Base-by-base conservation (phyloP, 2,888 invertebrate genomes). In the Cheiracanthium punctorium region DNA sequence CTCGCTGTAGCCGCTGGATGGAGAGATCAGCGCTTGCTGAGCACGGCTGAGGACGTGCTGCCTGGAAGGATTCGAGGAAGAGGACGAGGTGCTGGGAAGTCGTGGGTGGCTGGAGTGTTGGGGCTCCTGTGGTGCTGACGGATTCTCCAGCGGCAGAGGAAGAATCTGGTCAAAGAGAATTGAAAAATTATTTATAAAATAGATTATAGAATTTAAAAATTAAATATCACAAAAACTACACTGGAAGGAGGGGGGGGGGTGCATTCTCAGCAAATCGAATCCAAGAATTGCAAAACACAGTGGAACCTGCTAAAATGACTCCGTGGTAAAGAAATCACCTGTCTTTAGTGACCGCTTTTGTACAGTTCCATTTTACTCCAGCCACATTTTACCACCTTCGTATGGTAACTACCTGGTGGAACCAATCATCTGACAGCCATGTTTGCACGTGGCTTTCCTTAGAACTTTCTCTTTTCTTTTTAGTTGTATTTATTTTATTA, bases 1-100 rank as follows among this genome's bases (percentile, higher is more conserved):
- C 28, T 86, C 86, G 32, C 86, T 86, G 76, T 86, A 86, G 30
- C 86, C 86, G 24, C 86, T 86, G 43, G 86, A 86, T 28, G 86
- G 86, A 2, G 86, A 86, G 2, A 80, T 80, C 24, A 86, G 33
- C 0, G 69, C 74, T 14, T 48, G 84, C 20, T 65, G 41, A 32
- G 30, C 71, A 17, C 74, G 41, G 17, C 48, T 32, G n/a, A 67
- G 17, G 7, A 10, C 17, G 0, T 30, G 67, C 10, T 29, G 52
- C 4, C 48, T 58, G 28, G 79, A 43, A 24, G 69, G 52, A 10
- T 28, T 7, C 14, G 73, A 52, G 0, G 84, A 79, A 24, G 76
- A 71, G 12, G 24, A 24, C 1, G 79, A 79, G 0, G 79, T 73
- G 69, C 76, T 72, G 52, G 73, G 79, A n/a, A 73, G 28, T 32